Evolutionary conservation across 1,140 invertebrate species (phyloP).

Genomic region (Drosophila ogumai): DNA sequence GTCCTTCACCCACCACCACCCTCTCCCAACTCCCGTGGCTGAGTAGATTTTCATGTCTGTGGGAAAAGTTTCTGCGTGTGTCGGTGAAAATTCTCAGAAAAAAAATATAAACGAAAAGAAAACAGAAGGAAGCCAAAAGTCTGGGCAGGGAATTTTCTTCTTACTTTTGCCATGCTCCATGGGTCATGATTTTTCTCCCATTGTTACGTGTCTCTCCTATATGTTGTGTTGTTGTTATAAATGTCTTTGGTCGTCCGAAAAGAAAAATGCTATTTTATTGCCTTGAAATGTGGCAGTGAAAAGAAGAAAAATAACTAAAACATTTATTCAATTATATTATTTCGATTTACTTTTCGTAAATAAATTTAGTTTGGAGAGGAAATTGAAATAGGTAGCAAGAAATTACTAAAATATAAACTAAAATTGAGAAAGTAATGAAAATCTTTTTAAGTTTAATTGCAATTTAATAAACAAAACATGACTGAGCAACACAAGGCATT

Average conservation of each 20-base stretch:
- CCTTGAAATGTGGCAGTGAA: conserved; percentile 5
- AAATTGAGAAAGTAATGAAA: no score
- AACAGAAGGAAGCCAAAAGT: conserved; percentile 51
- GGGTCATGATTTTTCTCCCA: conserved; percentile 32
- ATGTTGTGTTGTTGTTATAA: conserved; percentile 15
- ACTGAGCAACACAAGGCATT: no score
- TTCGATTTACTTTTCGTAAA: neutral
- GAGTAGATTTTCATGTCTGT: conserved; percentile 75
- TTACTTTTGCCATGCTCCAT: conserved; percentile 38
- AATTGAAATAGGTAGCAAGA: neutral
- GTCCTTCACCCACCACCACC: conserved; percentile 30
- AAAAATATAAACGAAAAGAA: conserved; percentile 22
- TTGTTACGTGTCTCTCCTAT: conserved; percentile 26
- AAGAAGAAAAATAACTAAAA: neutral
- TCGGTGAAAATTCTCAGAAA: conserved; percentile 61
- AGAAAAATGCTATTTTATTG: conserved; percentile 34
- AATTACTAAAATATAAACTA: neutral
- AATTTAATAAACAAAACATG: neutral
- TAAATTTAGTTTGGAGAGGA: neutral
- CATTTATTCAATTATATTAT: conserved; percentile 37
- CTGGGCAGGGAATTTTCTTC: conserved; percentile 50
- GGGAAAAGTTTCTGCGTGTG: conserved; percentile 41
- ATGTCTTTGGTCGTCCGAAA: conserved; percentile 21
- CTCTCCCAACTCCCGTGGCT: conserved; percentile 29
- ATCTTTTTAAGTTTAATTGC: no score